Percentiles rank a stretch among this genome's conserved stretches.
These are phyloP conservation scores for Clarias macrocephalus DNA, from an alignment of 2,113 vertebrate genomes.

Conservation along the genomic window DNA sequence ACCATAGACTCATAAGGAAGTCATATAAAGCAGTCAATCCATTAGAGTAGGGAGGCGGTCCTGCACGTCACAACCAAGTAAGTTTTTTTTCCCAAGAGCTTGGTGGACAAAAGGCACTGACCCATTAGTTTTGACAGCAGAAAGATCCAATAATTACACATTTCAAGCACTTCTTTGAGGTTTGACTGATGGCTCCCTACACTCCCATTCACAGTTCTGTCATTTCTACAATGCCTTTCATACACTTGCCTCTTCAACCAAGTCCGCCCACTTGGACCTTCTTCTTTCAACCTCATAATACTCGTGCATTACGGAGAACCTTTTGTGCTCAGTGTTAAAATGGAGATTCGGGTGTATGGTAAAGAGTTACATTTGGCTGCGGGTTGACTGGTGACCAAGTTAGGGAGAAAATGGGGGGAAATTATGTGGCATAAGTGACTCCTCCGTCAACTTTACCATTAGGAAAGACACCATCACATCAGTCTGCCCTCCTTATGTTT, in stretches of 20 bases:
- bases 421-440: background rate
- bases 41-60: background rate
- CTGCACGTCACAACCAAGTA: background rate
- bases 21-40: background rate
- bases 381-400: background rate
- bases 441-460: background rate
- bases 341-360: background rate
- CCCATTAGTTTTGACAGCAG: constrained; percentile 50
- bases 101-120: constrained; percentile 40
- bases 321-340: background rate
- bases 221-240: constrained; percentile 51
- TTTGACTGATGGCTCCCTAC: constrained; percentile 52
- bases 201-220: constrained; percentile 67
- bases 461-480: background rate
- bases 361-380: background rate
- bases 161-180: constrained; percentile 59
- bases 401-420: background rate
- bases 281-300: constrained; percentile 22
- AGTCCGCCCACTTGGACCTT: constrained; percentile 50
- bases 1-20: background rate
- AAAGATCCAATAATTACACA: constrained; percentile 61
- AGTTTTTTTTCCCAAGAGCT: background rate
- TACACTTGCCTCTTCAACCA: constrained; percentile 59
- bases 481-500: background rate
- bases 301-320: background rate